These are phyloP conservation scores for Lacerta bilineata DNA, from an alignment of 2,797 vertebrate species.

Conservation along the genomic window DNA sequence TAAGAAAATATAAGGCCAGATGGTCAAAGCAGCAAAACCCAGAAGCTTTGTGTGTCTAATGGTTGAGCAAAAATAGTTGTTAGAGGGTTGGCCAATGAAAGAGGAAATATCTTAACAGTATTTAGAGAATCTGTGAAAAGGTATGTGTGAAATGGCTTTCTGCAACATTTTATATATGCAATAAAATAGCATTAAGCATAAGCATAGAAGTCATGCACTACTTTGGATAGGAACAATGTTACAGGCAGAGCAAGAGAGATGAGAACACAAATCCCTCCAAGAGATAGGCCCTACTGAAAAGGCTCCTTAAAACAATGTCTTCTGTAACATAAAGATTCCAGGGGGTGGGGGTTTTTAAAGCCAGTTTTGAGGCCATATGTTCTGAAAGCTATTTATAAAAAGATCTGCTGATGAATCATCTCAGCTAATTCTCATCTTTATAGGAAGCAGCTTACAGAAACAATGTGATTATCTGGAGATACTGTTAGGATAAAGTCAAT, in stretches of 20 bases:
- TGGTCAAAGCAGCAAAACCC: background rate
- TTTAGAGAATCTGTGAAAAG: background rate
- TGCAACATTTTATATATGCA: background rate
- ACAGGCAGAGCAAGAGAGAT: background rate
- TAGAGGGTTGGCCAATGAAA: background rate
- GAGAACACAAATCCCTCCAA: background rate
- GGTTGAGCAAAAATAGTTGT: background rate
- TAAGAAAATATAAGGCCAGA: background rate
- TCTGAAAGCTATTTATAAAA: background rate
- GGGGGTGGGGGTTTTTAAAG: background rate
- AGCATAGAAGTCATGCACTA: background rate
- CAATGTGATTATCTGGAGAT: fast-evolving
- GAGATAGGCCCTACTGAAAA: background rate
- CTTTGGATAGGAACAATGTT: background rate
- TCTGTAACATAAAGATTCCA: background rate
- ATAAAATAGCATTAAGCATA: background rate
- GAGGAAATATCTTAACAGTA: background rate
- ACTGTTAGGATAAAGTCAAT: fast-evolving
- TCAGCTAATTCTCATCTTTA: background rate
- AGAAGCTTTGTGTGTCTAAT: slow-evolving; percentile 10
- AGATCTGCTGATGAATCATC: background rate
- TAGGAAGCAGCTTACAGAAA: fast-evolving
- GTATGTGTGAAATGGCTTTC: background rate
- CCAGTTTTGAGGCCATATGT: background rate
- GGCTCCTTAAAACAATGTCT: background rate